Evolutionary conservation across 2,888 invertebrate genomes (phyloP).

Genomic region (Macaria liturata): DNA sequence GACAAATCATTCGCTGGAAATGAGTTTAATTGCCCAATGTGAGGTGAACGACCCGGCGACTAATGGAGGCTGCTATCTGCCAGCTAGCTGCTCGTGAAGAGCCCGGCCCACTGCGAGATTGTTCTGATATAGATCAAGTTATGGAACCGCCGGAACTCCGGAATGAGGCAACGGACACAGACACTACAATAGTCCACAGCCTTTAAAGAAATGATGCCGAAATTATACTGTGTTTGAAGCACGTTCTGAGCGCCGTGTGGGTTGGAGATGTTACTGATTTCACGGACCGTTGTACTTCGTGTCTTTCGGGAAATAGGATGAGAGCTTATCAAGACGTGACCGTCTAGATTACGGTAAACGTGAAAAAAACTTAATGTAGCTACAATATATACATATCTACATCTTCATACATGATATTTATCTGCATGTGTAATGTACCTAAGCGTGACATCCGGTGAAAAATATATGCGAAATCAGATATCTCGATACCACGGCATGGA

Average conservation of each 20-base stretch:
- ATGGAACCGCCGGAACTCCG: slow-evolving; percentile 29
- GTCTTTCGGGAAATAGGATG: slow-evolving; percentile 41
- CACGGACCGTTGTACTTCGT: slow-evolving; percentile 33
- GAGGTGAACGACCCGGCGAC: slow-evolving; percentile 58
- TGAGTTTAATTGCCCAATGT: slow-evolving; percentile 58
- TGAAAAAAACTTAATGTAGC: too few species aligned
- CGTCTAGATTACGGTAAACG: slow-evolving; percentile 17
- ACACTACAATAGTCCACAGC: slow-evolving; percentile 3
- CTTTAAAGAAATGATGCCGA: too few species aligned
- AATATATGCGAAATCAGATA: too few species aligned
- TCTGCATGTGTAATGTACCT: too few species aligned
- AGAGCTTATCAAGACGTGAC: slow-evolving; percentile 44
- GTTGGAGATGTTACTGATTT: slow-evolving; percentile 38
- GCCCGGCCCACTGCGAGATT: slow-evolving; percentile 58
- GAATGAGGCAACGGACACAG: slow-evolving; percentile 32
- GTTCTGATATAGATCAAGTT: slow-evolving; percentile 44
- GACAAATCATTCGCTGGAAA: slow-evolving; percentile 45
- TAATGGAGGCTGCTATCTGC: slow-evolving; percentile 19
- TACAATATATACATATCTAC: too few species aligned
- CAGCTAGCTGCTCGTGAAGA: slow-evolving; percentile 54
- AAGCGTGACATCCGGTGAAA: too few species aligned
- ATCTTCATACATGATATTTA: too few species aligned
- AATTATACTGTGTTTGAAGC: too few species aligned
- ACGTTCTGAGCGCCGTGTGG: slow-evolving; percentile 19
- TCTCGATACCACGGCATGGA: too few species aligned